These are phyloP conservation scores for Philaenus spumarius DNA, from an alignment of 1,140 invertebrate species.

Conservation along the genomic window DNA sequence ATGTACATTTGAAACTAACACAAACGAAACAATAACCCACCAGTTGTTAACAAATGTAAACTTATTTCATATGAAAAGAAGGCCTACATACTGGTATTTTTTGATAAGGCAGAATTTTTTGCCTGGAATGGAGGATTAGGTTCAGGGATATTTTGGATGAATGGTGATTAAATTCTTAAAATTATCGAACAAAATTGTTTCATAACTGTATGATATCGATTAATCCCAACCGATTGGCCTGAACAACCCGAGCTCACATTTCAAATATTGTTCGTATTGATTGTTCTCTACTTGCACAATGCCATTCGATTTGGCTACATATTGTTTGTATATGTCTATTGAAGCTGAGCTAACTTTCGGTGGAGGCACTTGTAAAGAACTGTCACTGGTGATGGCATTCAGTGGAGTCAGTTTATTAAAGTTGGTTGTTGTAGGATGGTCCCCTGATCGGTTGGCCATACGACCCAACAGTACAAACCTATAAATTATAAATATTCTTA, in stretches of 20 bases:
- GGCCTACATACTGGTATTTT: no score
- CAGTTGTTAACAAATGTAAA: no score
- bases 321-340: conserved; percentile 11
- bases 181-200: no score
- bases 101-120: no score
- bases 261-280: conserved; percentile 12
- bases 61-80: no score
- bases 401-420: neutral
- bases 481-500: no score
- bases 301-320: conserved; percentile 3
- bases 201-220: neutral
- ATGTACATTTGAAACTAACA: no score
- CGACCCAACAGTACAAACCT: conserved; percentile 9
- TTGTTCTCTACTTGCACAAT: neutral
- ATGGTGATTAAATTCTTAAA: no score
- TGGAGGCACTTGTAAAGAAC: neutral
- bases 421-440: neutral
- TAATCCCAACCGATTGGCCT: neutral
- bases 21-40: no score
- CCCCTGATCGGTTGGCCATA: neutral
- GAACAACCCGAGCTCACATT: conserved; percentile 14
- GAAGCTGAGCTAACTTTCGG: conserved; percentile 2
- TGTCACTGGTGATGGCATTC: neutral
- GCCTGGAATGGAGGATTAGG: no score
- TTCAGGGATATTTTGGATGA: no score